These are phyloP conservation scores for Piliocolobus tephrosceles DNA, from an alignment of 2,113 vertebrate genomes.

Conservation along the genomic window DNA sequence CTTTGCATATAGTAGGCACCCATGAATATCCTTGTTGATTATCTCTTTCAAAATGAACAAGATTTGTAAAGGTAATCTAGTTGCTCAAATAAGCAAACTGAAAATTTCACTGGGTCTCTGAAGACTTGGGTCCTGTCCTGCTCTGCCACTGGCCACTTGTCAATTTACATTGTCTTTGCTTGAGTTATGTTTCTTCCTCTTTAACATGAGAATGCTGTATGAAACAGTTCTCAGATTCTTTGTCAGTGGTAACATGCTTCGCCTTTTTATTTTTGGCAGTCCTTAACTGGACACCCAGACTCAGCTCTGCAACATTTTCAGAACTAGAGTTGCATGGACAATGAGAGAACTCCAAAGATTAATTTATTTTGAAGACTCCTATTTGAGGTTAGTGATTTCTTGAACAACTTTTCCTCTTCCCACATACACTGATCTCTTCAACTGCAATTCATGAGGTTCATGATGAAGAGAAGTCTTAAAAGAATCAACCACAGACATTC, in stretches of 20 bases:
- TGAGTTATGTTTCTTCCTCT: neutral
- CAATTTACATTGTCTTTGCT: neutral
- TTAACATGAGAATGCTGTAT: neutral
- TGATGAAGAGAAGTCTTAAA: neutral
- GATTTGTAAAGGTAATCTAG: neutral
- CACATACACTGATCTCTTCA: neutral
- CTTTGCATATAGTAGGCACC: neutral
- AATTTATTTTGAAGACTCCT: neutral
- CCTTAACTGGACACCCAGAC: slow-evolving; percentile 3
- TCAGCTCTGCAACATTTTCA: neutral
- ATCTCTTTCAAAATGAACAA: neutral
- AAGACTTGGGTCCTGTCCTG: neutral
- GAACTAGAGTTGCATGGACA: neutral
- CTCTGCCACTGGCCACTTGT: neutral
- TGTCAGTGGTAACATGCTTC: neutral
- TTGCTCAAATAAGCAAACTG: neutral
- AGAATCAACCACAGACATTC: neutral
- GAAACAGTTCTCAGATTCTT: neutral
- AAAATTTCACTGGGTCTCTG: neutral
- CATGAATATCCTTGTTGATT: neutral
- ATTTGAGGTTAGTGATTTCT: neutral
- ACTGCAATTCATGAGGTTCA: neutral
- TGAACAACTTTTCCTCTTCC: neutral
- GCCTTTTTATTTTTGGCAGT: slow-evolving; percentile 18
- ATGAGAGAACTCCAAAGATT: neutral